A percentile compares a stretch with the other conserved stretches of the same genome.
Conservation (phyloP, 30 jellyfish, hydroid and myxozoan genomes). For the Rhopilema esculentum region DNA sequence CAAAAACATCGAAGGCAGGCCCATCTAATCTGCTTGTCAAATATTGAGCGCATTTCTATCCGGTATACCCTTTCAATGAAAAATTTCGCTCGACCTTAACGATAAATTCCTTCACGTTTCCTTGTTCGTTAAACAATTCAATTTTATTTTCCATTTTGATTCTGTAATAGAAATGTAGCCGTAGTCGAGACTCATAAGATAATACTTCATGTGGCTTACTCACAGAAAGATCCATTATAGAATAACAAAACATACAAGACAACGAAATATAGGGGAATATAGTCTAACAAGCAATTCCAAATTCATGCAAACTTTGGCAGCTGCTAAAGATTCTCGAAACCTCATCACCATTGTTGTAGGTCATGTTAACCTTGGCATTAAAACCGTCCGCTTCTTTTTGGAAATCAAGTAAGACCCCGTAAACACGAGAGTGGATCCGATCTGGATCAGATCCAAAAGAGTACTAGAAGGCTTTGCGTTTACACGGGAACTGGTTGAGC, state of each 20-base stretch:
- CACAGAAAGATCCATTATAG: too few relatives aligned
- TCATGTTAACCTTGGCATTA: background rate
- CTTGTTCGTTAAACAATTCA: slow-evolving; percentile 18
- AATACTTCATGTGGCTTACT: too few relatives aligned
- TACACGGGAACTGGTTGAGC: too few relatives aligned
- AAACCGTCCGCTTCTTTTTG: background rate
- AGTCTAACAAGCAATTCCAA: too few relatives aligned
- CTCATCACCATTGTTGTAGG: background rate
- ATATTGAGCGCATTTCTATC: slow-evolving; percentile 17
- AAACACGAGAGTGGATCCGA: too few relatives aligned
- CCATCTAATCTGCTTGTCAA: too few relatives aligned
- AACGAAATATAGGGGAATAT: too few relatives aligned
- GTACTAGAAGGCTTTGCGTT: too few relatives aligned
- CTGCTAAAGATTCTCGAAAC: background rate
- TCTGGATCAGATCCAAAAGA: too few relatives aligned
- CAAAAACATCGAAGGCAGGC: background rate
- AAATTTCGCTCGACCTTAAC: slow-evolving; percentile 28
- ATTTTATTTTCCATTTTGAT: slow-evolving; percentile 31
- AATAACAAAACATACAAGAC: too few relatives aligned
- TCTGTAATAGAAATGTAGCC: slow-evolving; percentile 43
- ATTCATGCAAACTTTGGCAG: too few relatives aligned
- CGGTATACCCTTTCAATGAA: slow-evolving; percentile 28
- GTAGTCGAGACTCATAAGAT: slow-evolving; percentile 37
- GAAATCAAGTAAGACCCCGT: too few relatives aligned
- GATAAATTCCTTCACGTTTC: slow-evolving; percentile 35